phyloP scores from a whole-genome alignment of 2,888 invertebrate genomes.

The Ophion ventricosus region DNA sequence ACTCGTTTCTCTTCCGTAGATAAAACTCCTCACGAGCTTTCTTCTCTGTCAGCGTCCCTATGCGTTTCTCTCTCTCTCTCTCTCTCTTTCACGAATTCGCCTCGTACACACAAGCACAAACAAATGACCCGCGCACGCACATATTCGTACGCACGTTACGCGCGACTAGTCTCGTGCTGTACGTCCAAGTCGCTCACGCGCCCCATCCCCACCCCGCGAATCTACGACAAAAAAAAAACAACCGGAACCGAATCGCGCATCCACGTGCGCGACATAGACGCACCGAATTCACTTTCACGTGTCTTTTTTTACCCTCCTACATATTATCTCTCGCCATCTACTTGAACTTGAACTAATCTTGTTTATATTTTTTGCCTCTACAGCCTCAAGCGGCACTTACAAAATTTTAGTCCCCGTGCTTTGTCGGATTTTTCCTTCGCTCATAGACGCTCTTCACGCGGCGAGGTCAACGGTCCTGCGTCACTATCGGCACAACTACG shows the following conservation, averaged over 20 bases:
- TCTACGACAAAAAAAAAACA: slow-evolving; percentile 18
- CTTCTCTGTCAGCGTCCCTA: not conserved
- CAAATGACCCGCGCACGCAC: too few relatives aligned
- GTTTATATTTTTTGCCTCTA: not conserved
- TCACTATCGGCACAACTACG: slow-evolving; percentile 52
- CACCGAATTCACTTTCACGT: not conserved
- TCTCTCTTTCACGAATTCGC: not conserved
- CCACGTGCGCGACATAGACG: slow-evolving; percentile 48
- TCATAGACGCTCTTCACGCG: too few relatives aligned
- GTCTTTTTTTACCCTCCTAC: slow-evolving; percentile 12
- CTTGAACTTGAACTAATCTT: not conserved
- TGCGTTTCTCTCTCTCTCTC: not conserved
- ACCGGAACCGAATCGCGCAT: slow-evolving; percentile 43
- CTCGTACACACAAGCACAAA: too few relatives aligned
- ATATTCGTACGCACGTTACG: too few relatives aligned
- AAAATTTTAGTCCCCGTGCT: too few relatives aligned
- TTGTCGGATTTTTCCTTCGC: too few relatives aligned
- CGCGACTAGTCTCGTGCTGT: slow-evolving; percentile 10
- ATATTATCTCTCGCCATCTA: not conserved
- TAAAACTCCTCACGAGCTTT: slow-evolving; percentile 3
- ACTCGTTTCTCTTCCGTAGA: not conserved
- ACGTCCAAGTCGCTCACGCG: not conserved
- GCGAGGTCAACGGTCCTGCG: slow-evolving; percentile 5
- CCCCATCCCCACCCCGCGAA: not conserved
- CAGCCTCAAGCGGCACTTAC: too few relatives aligned